phyloP scores from a whole-genome alignment of 1,140 invertebrate genomes.

The Samia ricini region DNA sequence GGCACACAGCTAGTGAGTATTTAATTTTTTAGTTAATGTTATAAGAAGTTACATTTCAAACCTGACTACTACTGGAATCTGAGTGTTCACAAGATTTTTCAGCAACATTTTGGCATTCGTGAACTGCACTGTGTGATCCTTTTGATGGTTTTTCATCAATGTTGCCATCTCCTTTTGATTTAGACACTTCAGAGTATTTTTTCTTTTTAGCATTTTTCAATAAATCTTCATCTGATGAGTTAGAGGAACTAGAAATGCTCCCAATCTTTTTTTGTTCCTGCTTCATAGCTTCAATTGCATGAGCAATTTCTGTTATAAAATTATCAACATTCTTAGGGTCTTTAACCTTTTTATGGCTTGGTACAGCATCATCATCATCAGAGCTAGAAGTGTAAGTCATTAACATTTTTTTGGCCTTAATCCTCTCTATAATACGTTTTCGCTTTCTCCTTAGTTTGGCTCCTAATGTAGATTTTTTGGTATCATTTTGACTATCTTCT shows the following conservation, averaged over 20 bases:
- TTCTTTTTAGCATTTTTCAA: neutral
- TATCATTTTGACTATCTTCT: conserved; percentile 21
- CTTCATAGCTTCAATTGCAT: neutral
- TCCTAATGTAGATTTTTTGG: conserved; percentile 23
- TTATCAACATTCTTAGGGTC: neutral
- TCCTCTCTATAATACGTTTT: conserved; percentile 54
- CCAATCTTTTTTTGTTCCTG: neutral
- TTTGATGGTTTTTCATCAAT: conserved; percentile 4
- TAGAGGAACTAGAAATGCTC: conserved; percentile 9
- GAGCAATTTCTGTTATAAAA: neutral
- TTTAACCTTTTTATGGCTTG: neutral
- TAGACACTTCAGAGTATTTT: neutral
- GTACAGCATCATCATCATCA: conserved; percentile 56
- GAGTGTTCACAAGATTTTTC: conserved; percentile 18
- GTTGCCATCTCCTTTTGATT: neutral
- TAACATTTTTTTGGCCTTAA: conserved; percentile 59
- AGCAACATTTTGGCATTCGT: conserved; percentile 13
- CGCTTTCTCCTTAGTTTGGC: conserved; percentile 40
- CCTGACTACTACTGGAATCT: conserved; percentile 40
- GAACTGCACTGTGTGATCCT: neutral
- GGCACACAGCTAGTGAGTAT: too few species aligned
- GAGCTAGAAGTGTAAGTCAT: conserved; percentile 59
- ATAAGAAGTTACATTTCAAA: conserved; percentile 26
- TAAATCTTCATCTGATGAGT: conserved; percentile 8
- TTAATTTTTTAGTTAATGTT: neutral